Conservation (phyloP, 2,113 vertebrate genomes). For the Brienomyrus brachyistius region DNA sequence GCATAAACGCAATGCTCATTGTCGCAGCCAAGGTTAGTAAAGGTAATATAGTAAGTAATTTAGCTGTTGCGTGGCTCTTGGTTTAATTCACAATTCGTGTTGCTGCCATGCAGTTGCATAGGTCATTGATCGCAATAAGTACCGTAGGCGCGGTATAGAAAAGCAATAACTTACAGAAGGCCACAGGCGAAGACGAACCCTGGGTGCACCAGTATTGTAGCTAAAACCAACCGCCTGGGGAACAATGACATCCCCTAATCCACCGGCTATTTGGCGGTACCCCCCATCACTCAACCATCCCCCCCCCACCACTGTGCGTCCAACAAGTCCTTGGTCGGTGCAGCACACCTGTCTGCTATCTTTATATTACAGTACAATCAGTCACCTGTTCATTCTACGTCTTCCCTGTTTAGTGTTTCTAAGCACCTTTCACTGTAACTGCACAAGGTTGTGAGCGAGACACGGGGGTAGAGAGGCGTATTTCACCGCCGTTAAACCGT, state of each 20-base stretch:
- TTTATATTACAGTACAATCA: background rate
- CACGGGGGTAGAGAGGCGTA: background rate
- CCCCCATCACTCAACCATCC: background rate
- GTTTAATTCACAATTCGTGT: background rate
- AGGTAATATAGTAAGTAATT: background rate
- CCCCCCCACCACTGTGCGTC: background rate
- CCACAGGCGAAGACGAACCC: background rate
- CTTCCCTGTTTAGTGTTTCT: background rate
- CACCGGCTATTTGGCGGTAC: background rate
- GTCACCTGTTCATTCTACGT: background rate
- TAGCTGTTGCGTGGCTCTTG: background rate
- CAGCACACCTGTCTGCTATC: background rate
- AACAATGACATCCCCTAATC: background rate
- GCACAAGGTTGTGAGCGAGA: background rate
- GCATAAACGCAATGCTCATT: background rate
- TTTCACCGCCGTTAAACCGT: background rate
- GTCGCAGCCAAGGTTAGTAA: background rate
- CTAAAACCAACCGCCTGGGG: background rate
- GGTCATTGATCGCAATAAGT: background rate
- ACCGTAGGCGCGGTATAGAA: background rate
- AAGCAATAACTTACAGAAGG: background rate
- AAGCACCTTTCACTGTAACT: background rate
- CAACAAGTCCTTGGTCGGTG: background rate
- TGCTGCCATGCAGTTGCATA: background rate
- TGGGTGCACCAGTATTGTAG: background rate